These are phyloP conservation scores for Thera britannica DNA, from an alignment of 2,888 invertebrate genomes.

Conservation along the genomic window DNA sequence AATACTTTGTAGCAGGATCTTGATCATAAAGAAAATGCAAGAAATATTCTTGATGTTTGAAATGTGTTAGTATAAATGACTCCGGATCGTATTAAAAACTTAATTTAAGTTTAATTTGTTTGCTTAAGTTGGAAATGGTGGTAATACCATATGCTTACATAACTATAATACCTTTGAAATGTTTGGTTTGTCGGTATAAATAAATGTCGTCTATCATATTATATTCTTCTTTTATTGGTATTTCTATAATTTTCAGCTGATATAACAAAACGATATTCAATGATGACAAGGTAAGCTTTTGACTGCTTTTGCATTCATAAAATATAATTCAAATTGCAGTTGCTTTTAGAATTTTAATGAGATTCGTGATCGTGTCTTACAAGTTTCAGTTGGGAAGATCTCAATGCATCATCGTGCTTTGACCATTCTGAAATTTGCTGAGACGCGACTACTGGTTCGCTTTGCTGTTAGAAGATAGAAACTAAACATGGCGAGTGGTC, in stretches of 20 bases:
- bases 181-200: constrained; percentile 6
- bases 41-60: too few species aligned
- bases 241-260: constrained; percentile 15
- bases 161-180: not conserved
- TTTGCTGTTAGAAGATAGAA: constrained; percentile 5
- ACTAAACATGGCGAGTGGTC: not conserved
- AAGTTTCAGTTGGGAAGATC: constrained; percentile 26
- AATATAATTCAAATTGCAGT: constrained; percentile 4
- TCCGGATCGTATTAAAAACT: too few species aligned
- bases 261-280: not conserved
- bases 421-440: not conserved
- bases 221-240: constrained; percentile 18
- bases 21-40: too few species aligned
- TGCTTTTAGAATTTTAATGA: not conserved
- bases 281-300: constrained; percentile 12
- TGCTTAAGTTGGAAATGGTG: too few species aligned
- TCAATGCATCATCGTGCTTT: constrained; percentile 2
- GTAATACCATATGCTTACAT: too few species aligned
- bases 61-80: too few species aligned
- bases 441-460: not conserved
- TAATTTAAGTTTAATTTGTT: too few species aligned
- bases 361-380: constrained; percentile 13
- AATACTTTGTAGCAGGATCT: too few species aligned
- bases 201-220: constrained; percentile 6
- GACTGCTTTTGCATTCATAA: not conserved